A percentile compares a stretch with the other conserved stretches of the same genome.
Conservation (phyloP, 30 jellyfish, hydroid and myxozoan genomes). For the Hydractinia symbiolongicarpus region DNA sequence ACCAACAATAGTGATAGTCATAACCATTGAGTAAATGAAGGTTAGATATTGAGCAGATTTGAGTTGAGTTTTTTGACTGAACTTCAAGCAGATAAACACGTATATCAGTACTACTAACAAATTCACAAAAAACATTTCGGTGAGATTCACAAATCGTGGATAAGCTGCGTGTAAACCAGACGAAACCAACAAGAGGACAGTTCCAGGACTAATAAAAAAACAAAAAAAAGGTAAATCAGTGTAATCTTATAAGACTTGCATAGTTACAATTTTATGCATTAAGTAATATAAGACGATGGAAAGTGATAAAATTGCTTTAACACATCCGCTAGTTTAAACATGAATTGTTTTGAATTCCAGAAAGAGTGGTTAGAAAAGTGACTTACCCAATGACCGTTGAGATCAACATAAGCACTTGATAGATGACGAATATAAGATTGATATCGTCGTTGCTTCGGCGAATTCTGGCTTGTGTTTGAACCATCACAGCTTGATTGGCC, state of each 20-base stretch:
- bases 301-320: too few relatives aligned
- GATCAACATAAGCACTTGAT: conserved; percentile 67
- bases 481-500: conserved; percentile 69
- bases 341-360: not conserved
- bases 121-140: conserved; percentile 47
- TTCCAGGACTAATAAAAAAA: conserved; percentile 68
- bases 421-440: conserved; percentile 40
- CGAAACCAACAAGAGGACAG: conserved; percentile 65
- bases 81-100: conserved; percentile 48
- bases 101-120: conserved; percentile 32
- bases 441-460: conserved; percentile 66
- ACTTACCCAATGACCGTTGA: conserved; percentile 83
- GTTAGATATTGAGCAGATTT: conserved; percentile 71
- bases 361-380: not conserved
- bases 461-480: conserved; percentile 62
- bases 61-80: conserved; percentile 55
- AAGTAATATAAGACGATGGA: too few relatives aligned
- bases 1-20: conserved; percentile 88
- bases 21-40: conserved; percentile 54
- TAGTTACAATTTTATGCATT: too few relatives aligned
- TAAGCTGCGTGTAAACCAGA: conserved; percentile 82
- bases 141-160: conserved; percentile 54
- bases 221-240: not conserved
- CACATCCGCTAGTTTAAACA: too few relatives aligned
- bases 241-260: not conserved